Percentiles rank a stretch among this genome's conserved stretches.
Evolutionary conservation across 2,888 invertebrate genomes (phyloP).

Genomic region (Acronicta alni): DNA sequence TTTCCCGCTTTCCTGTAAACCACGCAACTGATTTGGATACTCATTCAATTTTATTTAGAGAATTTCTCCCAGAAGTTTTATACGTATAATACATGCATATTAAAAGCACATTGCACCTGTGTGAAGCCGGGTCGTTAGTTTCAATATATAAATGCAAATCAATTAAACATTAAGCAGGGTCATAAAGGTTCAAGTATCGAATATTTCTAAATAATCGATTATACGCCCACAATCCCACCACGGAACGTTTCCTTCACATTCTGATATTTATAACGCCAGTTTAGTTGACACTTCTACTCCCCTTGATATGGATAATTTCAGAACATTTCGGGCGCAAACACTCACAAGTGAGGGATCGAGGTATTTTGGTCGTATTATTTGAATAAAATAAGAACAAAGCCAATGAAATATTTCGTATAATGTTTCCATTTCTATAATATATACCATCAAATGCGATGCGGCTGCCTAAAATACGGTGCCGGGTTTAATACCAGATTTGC

Average conservation of each 20-base stretch:
- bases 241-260: slow-evolving; percentile 20
- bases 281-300: slow-evolving; percentile 14
- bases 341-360: slow-evolving; percentile 4
- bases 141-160: slow-evolving; percentile 9
- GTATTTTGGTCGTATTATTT: slow-evolving; percentile 25
- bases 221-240: slow-evolving; percentile 22
- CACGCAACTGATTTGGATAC: too few species aligned
- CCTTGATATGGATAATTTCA: background rate
- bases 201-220: slow-evolving; percentile 28
- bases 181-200: slow-evolving; percentile 16
- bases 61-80: too few species aligned
- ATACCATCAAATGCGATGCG: background rate
- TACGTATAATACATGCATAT: too few species aligned
- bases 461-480: background rate
- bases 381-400: slow-evolving; percentile 36
- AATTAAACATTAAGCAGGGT: slow-evolving; percentile 13
- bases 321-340: background rate
- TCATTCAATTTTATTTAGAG: too few species aligned
- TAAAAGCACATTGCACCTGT: too few species aligned
- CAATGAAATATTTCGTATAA: slow-evolving; percentile 17
- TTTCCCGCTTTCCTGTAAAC: too few species aligned
- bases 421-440: slow-evolving; percentile 13
- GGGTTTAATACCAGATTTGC: background rate
- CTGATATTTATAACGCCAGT: slow-evolving; percentile 42
- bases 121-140: too few species aligned